phyloP scores from a whole-genome alignment of 2,797 vertebrate species.

The Sebastiscus tertius region DNA sequence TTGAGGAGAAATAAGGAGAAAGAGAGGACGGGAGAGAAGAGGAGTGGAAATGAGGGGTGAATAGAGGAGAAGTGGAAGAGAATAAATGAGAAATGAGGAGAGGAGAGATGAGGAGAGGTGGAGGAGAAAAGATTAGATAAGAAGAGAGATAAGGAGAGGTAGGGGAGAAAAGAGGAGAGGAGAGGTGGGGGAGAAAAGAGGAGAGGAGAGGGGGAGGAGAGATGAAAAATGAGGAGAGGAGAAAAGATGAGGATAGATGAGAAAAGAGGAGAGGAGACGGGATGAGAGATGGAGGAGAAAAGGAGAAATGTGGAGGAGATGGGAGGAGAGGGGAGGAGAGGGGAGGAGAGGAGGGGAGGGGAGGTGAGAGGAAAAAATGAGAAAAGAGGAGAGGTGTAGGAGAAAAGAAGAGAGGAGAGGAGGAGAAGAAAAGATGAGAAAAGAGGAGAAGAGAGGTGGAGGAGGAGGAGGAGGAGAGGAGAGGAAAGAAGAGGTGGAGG shows the following conservation, averaged over 20 bases:
- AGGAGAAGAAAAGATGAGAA: no score
- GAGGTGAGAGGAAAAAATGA: not conserved
- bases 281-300: not conserved
- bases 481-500: not conserved
- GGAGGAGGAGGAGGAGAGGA: not conserved
- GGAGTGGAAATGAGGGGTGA: not conserved
- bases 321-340: not conserved
- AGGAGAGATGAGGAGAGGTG: not conserved
- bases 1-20: not conserved
- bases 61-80: not conserved
- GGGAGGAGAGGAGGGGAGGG: no score
- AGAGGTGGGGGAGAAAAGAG: not conserved
- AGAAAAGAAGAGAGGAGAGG: not conserved
- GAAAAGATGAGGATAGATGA: no score
- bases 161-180: not conserved
- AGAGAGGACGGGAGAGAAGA: not conserved
- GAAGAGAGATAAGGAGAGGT: not conserved
- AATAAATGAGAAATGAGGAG: not conserved
- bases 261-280: not conserved
- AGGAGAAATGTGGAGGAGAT: not conserved
- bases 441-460: no score
- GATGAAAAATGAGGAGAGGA: not conserved
- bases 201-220: not conserved
- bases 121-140: not conserved
- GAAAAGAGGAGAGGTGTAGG: not conserved